Conservation (phyloP, 2,797 vertebrate genomes). For the Molothrus aeneus region DNA sequence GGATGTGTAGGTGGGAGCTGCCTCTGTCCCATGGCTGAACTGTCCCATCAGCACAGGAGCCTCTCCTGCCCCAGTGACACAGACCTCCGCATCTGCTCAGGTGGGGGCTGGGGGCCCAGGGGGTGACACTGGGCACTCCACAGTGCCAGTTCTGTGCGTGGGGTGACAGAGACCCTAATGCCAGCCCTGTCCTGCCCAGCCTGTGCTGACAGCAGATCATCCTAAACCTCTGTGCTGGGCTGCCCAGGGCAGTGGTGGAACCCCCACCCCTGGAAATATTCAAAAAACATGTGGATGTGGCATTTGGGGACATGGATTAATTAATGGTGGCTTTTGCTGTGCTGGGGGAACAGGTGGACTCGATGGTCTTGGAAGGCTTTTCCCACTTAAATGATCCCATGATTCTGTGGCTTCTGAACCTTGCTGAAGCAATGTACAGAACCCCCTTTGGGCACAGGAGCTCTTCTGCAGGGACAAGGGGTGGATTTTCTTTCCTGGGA, state of each 20-base stretch:
- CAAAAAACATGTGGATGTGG: not conserved
- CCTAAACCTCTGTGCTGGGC: fast-evolving
- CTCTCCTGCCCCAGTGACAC: not conserved
- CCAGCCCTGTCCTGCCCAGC: not conserved
- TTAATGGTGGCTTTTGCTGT: not conserved
- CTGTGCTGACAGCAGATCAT: not conserved
- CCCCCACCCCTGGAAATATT: not conserved
- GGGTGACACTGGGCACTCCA: not conserved
- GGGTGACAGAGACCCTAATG: not conserved
- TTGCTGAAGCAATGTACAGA: not conserved
- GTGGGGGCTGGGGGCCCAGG: not conserved
- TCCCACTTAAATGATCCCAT: not conserved
- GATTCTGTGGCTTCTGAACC: not conserved
- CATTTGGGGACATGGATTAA: not conserved
- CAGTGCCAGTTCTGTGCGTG: fast-evolving
- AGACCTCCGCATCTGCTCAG: not conserved
- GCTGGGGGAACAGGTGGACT: not conserved
- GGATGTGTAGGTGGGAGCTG: fast-evolving
- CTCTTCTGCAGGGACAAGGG: not conserved
- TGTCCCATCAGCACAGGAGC: not conserved
- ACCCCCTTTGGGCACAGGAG: not conserved
- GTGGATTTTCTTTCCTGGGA: not conserved
- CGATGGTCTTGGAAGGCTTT: not conserved
- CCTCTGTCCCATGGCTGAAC: fast-evolving
- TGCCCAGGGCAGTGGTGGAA: not conserved